Evolutionary conservation across 2,888 invertebrate species (phyloP), one percentile per base, ranked within the genome.

Genomic region (Malthinus flaveolus): DNA sequence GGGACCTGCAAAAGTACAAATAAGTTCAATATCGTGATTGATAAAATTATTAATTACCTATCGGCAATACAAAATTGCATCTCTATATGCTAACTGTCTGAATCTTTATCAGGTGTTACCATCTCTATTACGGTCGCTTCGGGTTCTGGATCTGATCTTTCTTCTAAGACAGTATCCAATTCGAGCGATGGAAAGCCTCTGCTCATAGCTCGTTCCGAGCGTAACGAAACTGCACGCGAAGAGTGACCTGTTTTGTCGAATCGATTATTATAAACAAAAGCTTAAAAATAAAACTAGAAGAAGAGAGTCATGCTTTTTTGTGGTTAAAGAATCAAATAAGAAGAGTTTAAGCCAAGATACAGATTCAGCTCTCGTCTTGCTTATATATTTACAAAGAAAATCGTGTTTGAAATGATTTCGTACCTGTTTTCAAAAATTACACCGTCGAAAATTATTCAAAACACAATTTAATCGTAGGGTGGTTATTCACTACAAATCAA

Each of bases 151-250:
- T 92, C 92, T 9, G 91, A 91, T 59, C 89, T 84, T 72, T 92
- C 92, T 73, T 93, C 93, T 15, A 92, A 83, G 15, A 93, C 93
- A 0, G 92, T 92, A 75, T 91, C 92, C 66, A 93, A 82, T 74
- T 93, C 92, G 48, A 91, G 79, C 0, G 89, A 85, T 32, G 91
- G 89, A 71, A 89, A 88, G n/a, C 88, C 85, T 46, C 90, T 82
- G 35, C 89, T 89, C 68, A 89, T 83, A 49, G 88, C 83, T 70
- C 87, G 80, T 74, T 87, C 87, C 68, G 84, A 84, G 68, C 84
- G 81, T 65, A 87, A 76, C 62, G 85, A 84, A 71, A 86, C 83
- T 61, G 85, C 84, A 75, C 85, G 78, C 68, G 82, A 78, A 63
- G 85, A 82, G 73, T 83, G 80, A 74, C 82, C 82, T 81, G 77